A percentile compares a stretch with the other conserved stretches of the same genome.
Evolutionary conservation across 2,113 vertebrate genomes (phyloP).

Genomic region (Aspidoscelis tigris): DNA sequence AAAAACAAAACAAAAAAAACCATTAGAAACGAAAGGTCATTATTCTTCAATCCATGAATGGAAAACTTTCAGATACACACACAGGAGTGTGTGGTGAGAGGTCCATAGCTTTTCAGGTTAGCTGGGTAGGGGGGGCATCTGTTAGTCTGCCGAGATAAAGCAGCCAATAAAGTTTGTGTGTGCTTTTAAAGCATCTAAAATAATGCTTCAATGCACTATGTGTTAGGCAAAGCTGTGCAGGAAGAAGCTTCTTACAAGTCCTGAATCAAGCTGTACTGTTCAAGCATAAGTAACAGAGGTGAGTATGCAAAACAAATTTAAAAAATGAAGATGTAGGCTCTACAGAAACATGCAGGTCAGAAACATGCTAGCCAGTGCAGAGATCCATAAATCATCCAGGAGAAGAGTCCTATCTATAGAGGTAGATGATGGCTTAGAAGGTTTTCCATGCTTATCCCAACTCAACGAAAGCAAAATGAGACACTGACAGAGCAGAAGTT

Average conservation of each 20-base stretch:
- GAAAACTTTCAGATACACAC: slow-evolving; percentile 32
- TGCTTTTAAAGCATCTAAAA: slow-evolving; percentile 37
- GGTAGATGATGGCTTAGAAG: slow-evolving; percentile 78
- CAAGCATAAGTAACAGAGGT: slow-evolving; percentile 52
- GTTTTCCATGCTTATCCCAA: slow-evolving; percentile 69
- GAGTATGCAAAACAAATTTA: slow-evolving; percentile 48
- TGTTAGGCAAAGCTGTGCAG: slow-evolving; percentile 64
- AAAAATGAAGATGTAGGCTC: slow-evolving; percentile 63
- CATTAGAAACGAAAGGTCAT: slow-evolving; percentile 70
- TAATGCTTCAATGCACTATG: slow-evolving; percentile 20
- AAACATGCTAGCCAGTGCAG: slow-evolving; percentile 76
- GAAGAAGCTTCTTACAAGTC: slow-evolving; percentile 80
- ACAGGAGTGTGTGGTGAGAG: slow-evolving; percentile 42
- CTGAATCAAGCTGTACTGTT: slow-evolving; percentile 68
- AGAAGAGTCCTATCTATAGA: slow-evolving; percentile 76
- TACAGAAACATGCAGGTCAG: slow-evolving; percentile 70
- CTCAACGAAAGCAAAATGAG: slow-evolving; percentile 23
- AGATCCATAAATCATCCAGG: slow-evolving; percentile 44
- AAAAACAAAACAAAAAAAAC: slow-evolving; percentile 28
- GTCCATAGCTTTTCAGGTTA: slow-evolving; percentile 64
- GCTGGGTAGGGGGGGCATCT: slow-evolving; percentile 41
- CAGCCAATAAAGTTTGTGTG: slow-evolving; percentile 14
- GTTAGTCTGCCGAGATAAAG: slow-evolving; percentile 66
- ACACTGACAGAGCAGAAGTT: slow-evolving; percentile 23
- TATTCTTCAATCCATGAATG: slow-evolving; percentile 57